Percentiles rank a stretch among this genome's conserved stretches.
Evolutionary conservation across 2,888 invertebrate genomes (phyloP).

Genomic region (Zaprionus bogoriensis): DNA sequence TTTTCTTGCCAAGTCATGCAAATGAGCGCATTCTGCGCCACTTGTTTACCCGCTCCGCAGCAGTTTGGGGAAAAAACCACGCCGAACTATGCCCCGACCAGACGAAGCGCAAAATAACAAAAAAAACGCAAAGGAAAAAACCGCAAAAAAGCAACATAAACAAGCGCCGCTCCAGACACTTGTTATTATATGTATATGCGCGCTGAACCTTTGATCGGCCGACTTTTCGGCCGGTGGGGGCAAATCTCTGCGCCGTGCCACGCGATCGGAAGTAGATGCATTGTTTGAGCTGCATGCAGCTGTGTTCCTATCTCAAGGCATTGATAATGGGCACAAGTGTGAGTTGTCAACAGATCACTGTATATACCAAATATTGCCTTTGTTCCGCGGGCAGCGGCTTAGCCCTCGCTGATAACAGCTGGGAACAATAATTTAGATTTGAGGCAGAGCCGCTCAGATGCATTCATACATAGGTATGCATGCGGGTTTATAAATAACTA

Average conservation of each 20-base stretch:
- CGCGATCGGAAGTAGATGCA: constrained; percentile 53
- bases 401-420: constrained; percentile 45
- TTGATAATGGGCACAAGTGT: constrained; percentile 6
- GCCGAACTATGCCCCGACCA: constrained; percentile 9
- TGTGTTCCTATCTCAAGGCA: constrained; percentile 11
- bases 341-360: too few relatives aligned
- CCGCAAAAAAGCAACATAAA: constrained; percentile 6
- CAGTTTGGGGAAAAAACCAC: constrained; percentile 3
- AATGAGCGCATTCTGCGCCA: constrained; percentile 53
- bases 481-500: constrained; percentile 14
- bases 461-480: not conserved
- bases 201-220: constrained; percentile 31
- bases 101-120: not conserved
- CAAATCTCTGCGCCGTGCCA: constrained; percentile 23
- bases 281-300: constrained; percentile 14
- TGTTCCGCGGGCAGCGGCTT: constrained; percentile 42
- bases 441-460: constrained; percentile 19
- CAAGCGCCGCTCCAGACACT: constrained; percentile 10
- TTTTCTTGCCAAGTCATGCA: constrained; percentile 65
- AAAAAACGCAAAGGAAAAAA: not conserved
- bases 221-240: not conserved
- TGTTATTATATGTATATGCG: constrained; percentile 3
- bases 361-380: constrained; percentile 60
- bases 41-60: constrained; percentile 40
- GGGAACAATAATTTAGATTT: constrained; percentile 37